Conservation (phyloP, 2,113 vertebrate species). For the Petrocephalus microphthalmus region DNA sequence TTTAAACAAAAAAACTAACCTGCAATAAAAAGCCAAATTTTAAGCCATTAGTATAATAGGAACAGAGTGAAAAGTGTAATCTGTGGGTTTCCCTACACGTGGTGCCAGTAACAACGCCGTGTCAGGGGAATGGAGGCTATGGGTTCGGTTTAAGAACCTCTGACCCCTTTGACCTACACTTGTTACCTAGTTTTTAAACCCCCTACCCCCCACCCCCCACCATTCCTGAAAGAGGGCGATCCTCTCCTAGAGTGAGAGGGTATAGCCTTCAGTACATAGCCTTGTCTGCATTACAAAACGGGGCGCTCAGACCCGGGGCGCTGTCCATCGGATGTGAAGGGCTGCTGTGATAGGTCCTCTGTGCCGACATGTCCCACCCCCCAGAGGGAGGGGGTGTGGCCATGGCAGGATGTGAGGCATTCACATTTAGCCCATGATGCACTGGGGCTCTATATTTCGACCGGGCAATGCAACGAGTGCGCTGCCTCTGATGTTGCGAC, state of each 20-base stretch:
- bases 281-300: constrained; percentile 24
- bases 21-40: not conserved
- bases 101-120: not conserved
- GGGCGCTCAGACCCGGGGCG: constrained; percentile 3
- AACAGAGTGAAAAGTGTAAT: not conserved
- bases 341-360: too few species aligned
- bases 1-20: not conserved
- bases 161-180: constrained; percentile 53
- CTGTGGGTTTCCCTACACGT: not conserved
- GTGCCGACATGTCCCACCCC: not conserved
- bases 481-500: not conserved
- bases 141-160: constrained; percentile 61
- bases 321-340: constrained; percentile 26
- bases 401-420: not conserved
- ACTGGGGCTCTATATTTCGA: not conserved
- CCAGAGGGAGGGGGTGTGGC: not conserved
- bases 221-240: not conserved
- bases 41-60: not conserved
- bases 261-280: constrained; percentile 3
- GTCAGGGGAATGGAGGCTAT: constrained; percentile 55
- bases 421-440: not conserved
- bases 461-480: not conserved
- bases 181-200: constrained; percentile 41
- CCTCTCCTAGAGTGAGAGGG: not conserved
- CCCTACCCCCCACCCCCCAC: not conserved